phyloP scores from a whole-genome alignment of 2,797 vertebrate species.

The Bufotes viridis region DNA sequence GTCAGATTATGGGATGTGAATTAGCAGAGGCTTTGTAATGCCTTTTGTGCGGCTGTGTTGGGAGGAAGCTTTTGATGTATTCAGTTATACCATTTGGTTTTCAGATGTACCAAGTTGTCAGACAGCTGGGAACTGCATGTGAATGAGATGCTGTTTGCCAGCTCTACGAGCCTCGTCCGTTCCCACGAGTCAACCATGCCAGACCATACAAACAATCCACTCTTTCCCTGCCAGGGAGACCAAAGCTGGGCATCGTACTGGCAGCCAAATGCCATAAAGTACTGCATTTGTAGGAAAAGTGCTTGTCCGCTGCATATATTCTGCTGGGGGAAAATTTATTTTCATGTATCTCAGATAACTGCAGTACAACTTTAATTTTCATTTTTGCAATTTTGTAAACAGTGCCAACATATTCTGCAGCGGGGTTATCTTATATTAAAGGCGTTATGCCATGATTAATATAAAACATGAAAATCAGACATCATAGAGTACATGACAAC shows the following conservation, averaged over 20 bases:
- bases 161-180: constrained; percentile 37
- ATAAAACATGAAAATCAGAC: no score
- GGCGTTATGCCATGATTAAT: no score
- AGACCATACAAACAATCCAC: constrained; percentile 40
- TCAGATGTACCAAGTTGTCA: constrained; percentile 59
- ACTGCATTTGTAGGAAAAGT: background rate
- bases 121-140: constrained; percentile 55
- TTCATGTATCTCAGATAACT: background rate
- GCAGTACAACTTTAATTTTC: no score
- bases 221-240: constrained; percentile 40
- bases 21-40: background rate
- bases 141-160: constrained; percentile 57
- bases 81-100: constrained; percentile 56
- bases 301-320: background rate
- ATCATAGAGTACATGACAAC: no score
- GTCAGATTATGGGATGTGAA: constrained; percentile 2
- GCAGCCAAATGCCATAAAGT: background rate
- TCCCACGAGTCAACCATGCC: constrained; percentile 49
- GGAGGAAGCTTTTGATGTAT: constrained; percentile 46
- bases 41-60: constrained; percentile 23
- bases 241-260: background rate
- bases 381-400: no score
- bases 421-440: no score
- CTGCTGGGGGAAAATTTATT: background rate
- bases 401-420: no score